A percentile compares a stretch with the other conserved stretches of the same genome.
Conservation (phyloP, 1,140 invertebrate species). For the Drosophila lacteicornis region DNA sequence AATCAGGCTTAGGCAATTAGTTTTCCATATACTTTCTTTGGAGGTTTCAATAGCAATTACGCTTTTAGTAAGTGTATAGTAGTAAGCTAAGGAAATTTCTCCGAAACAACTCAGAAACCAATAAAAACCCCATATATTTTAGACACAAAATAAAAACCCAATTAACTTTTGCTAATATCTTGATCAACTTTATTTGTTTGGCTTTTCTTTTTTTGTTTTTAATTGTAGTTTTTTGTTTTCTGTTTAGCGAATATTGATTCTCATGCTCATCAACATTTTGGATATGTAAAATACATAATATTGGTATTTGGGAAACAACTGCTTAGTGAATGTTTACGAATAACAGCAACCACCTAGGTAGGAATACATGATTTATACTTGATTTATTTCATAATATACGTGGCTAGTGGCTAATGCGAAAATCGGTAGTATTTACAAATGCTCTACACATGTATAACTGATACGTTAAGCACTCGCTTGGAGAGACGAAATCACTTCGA, state of each 20-base stretch:
- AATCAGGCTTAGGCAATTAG: too few relatives aligned
- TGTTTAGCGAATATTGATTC: slow-evolving; percentile 31
- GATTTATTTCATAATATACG: slow-evolving; percentile 15
- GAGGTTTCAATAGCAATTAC: too few relatives aligned
- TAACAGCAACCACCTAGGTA: slow-evolving; percentile 61
- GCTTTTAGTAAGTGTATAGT: too few relatives aligned
- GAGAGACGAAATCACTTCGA: slow-evolving; percentile 3
- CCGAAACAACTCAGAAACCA: too few relatives aligned
- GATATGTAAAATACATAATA: slow-evolving; percentile 49
- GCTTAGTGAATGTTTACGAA: slow-evolving; percentile 57
- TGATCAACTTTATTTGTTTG: slow-evolving; percentile 51
- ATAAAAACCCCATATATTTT: not conserved
- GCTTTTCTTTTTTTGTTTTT: slow-evolving; percentile 21
- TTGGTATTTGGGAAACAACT: slow-evolving; percentile 44
- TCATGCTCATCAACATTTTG: slow-evolving; percentile 49
- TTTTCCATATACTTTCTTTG: too few relatives aligned
- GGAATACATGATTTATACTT: slow-evolving; percentile 51
- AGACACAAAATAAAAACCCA: not conserved
- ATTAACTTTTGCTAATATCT: slow-evolving; percentile 35
- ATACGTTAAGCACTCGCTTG: slow-evolving; percentile 31
- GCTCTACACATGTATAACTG: slow-evolving; percentile 40
- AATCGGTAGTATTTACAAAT: slow-evolving; percentile 42
- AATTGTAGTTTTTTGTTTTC: slow-evolving; percentile 9
- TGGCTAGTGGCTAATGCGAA: slow-evolving; percentile 27
- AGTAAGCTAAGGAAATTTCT: too few relatives aligned